Evolutionary conservation across 2,888 invertebrate genomes (phyloP).

Genomic region (Germaria angustata): DNA sequence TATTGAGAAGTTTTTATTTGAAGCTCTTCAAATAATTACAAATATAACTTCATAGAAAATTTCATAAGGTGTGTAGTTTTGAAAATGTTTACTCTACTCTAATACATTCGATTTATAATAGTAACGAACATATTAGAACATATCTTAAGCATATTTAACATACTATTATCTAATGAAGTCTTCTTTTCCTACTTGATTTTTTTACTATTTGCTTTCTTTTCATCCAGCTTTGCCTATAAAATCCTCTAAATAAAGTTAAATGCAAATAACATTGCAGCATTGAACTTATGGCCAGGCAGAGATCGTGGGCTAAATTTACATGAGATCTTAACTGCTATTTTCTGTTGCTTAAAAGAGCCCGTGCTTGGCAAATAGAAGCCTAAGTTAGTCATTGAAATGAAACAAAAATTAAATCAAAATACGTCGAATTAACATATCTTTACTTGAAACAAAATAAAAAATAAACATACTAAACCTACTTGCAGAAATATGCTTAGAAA

Average conservation of each 20-base stretch:
- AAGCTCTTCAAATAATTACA: no score
- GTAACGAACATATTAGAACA: conserved; percentile 33
- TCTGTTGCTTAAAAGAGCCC: conserved; percentile 33
- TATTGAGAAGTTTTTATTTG: no score
- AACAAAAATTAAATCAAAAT: conserved; percentile 67
- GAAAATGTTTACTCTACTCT: neutral
- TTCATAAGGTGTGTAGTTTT: no score
- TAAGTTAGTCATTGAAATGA: conserved; percentile 65
- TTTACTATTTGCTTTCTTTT: conserved; percentile 7
- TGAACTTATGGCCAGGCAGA: conserved; percentile 62
- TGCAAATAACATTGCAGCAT: conserved; percentile 58
- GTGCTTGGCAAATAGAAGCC: conserved; percentile 33
- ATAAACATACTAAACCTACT: conserved; percentile 55
- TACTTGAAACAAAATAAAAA: conserved; percentile 14
- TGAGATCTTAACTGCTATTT: conserved; percentile 63
- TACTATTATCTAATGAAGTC: conserved; percentile 66
- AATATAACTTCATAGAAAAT: no score
- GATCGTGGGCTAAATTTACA: conserved; percentile 67
- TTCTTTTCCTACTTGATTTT: conserved; percentile 43
- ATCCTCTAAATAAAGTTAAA: conserved; percentile 43
- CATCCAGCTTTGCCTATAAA: neutral
- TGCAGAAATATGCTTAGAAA: conserved; percentile 33
- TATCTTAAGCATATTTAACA: conserved; percentile 50
- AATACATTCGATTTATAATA: neutral
- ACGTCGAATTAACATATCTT: conserved; percentile 65